Conservation (phyloP, 2,888 invertebrate genomes). For the Cosmia trapezina region DNA sequence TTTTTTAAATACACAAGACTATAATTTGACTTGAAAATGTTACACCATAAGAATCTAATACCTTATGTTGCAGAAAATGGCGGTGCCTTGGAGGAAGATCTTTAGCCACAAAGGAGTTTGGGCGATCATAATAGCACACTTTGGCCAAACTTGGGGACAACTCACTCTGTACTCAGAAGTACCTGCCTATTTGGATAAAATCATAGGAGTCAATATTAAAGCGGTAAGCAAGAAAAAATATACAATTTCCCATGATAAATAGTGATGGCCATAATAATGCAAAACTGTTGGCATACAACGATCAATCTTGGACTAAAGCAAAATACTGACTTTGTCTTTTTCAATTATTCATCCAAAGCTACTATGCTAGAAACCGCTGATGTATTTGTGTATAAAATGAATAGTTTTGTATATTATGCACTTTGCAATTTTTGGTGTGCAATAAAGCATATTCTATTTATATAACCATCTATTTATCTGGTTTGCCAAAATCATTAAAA, state of each 20-base stretch:
- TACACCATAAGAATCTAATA: background rate
- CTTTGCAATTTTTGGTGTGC: background rate
- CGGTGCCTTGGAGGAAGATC: constrained; percentile 94
- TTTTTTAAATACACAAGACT: background rate
- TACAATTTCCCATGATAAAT: background rate
- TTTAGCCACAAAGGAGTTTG: constrained; percentile 89
- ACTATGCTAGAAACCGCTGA: background rate
- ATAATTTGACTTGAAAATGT: background rate
- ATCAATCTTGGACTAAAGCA: background rate
- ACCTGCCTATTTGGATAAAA: constrained; percentile 93
- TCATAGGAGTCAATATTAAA: constrained; percentile 92
- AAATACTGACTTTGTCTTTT: too few relatives aligned
- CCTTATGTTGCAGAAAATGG: constrained; percentile 72
- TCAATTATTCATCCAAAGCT: background rate
- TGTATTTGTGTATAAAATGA: background rate
- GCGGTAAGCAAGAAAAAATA: constrained; percentile 71
- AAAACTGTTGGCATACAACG: background rate
- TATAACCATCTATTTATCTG: background rate
- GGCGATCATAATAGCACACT: constrained; percentile 91
- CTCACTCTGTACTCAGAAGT: constrained; percentile 94
- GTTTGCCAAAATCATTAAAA: too few relatives aligned
- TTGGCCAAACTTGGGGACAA: constrained; percentile 94
- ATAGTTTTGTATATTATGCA: background rate
- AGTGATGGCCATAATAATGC: background rate
- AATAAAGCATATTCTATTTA: background rate